Conservation (phyloP, 1,140 invertebrate species). For the Babylonia areolata region DNA sequence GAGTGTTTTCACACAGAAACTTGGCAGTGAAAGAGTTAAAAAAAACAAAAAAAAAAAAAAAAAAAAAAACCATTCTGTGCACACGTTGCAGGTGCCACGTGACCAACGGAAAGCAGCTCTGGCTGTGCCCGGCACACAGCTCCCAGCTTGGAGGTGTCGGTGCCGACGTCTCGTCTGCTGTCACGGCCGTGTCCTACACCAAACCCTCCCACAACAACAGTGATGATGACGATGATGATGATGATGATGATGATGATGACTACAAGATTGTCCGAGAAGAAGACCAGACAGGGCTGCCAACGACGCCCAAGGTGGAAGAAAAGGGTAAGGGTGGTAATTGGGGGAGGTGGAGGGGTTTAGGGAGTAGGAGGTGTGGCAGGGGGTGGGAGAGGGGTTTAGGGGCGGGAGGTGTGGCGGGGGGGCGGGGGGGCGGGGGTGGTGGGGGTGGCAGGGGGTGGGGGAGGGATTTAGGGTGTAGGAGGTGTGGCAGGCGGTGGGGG, state of each 20-base stretch:
- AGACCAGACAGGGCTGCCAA: background rate
- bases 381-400: no score
- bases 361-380: no score
- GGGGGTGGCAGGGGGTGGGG: no score
- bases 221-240: background rate
- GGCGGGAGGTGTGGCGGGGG: no score
- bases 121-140: conserved; percentile 64
- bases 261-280: background rate
- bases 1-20: no score
- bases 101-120: conserved; percentile 64
- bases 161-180: background rate
- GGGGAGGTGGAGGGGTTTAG: no score
- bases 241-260: background rate
- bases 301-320: no score
- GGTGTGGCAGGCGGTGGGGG: no score
- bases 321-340: no score
- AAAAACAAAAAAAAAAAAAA: background rate
- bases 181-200: background rate
- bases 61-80: background rate
- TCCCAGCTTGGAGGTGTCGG: conserved; percentile 42
- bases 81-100: conserved; percentile 62
- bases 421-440: no score
- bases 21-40: no score
- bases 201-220: background rate
- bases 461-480: no score